A percentile compares a stretch with the other conserved stretches of the same genome.
Evolutionary conservation across 1,140 invertebrate genomes (phyloP).

Genomic region (Condylostylus longicornis): DNA sequence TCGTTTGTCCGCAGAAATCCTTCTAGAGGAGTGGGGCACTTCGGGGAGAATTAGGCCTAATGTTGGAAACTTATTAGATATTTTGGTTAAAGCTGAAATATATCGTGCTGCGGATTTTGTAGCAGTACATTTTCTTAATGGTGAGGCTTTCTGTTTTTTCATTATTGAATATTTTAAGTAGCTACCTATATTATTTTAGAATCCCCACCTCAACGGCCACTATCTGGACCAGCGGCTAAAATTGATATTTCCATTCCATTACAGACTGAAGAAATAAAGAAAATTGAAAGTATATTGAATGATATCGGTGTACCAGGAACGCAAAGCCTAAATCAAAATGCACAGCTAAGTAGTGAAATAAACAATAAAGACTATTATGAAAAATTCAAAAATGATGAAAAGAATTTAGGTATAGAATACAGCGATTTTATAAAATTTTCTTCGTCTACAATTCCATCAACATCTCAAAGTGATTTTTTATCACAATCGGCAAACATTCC

Average conservation of each 20-base stretch:
- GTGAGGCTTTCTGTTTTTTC: conserved; percentile 24
- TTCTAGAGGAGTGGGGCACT: conserved; percentile 64
- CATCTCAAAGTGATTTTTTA: too few relatives aligned
- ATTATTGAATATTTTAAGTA: too few relatives aligned
- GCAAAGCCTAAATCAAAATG: neutral
- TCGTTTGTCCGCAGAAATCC: conserved; percentile 45
- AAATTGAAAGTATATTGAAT: conserved; percentile 1
- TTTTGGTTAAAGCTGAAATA: conserved; percentile 44
- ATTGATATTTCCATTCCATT: conserved; percentile 30
- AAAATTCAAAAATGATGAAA: neutral
- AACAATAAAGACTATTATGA: neutral
- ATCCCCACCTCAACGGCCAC: conserved; percentile 34
- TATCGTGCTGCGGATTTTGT: conserved; percentile 59
- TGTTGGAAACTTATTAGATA: conserved; percentile 38
- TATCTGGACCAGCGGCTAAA: conserved; percentile 38
- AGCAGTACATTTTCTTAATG: conserved; percentile 40
- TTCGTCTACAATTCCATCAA: too few relatives aligned
- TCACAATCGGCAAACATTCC: too few relatives aligned
- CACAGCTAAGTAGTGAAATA: neutral
- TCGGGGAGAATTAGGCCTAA: conserved; percentile 49
- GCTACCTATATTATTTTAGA: conserved; percentile 22
- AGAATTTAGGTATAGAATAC: neutral
- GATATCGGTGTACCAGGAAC: conserved; percentile 1
- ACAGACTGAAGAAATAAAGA: neutral
- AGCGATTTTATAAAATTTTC: neutral